Base-by-base conservation (phyloP, 2,797 vertebrate genomes). In the Leptatherina wallacei region DNA sequence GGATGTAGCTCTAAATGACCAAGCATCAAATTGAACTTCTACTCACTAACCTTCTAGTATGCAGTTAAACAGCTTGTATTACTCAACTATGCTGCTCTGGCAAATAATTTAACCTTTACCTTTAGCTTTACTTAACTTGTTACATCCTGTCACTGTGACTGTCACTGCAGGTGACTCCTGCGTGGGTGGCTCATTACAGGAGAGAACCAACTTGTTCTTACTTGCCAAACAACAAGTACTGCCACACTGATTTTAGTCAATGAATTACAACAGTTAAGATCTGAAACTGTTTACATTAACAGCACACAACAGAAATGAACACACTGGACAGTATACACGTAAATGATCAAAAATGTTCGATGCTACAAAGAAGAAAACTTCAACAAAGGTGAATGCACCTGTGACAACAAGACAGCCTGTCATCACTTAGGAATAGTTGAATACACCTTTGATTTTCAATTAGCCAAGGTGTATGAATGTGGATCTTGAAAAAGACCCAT, bases 181-280 rank as follows among this genome's bases (percentile, higher is more conserved):
- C 14, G 59, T 80, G 77, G 84, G 83, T 38, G 83, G 75, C 71
- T 89, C 54, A 54, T 47, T 68, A 70, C 29, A 0, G 32, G 67
- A 73, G 81, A 79, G 67, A 64, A 73, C 60, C 30, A 80, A 86
- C 91, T 49, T 91, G 91, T 87, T 77, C 52, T 1, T 62, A 88
- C 93, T 83, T 73, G 93, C 56, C 77, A 63, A 67, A 66, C 44
- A 16, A 68, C 54, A 74, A 27, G 61, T 77, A 40, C 33, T 66
- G 30, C 71, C 35, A 66, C 13, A 35, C 9, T 44, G 35, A 56
- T 32, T 64, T 55, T 6, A 22, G 47, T 60, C 29, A n/a, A 20
- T 62, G n/a, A 49, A 64, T 57, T 14, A 77, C 52, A 42, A 52
- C 18, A 55, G 52, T 22, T 30, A 13, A 36, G 57, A 36, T 13